These are phyloP conservation scores for Zaprionus kolodkinae DNA, from an alignment of 1,140 invertebrate species.

Conservation along the genomic window DNA sequence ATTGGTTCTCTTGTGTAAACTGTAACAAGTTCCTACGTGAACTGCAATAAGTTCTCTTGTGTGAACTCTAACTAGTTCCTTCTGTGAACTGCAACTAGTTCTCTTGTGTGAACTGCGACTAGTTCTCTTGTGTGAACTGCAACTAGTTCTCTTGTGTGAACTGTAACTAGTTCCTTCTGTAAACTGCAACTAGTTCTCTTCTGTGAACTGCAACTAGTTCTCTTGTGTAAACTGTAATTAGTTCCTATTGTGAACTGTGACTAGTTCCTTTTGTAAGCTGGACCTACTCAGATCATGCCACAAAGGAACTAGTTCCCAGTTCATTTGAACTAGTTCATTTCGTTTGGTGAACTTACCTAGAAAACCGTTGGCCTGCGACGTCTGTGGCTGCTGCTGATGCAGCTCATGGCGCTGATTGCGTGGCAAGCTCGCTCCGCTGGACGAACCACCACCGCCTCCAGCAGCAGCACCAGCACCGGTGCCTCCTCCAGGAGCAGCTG, in stretches of 20 bases:
- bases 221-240: neutral
- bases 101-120: neutral
- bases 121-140: neutral
- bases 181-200: neutral
- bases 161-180: neutral
- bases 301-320: too few species aligned
- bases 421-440: conserved; percentile 70
- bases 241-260: neutral
- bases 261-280: neutral
- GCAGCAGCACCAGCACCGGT: neutral
- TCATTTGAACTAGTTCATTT: neutral
- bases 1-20: neutral
- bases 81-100: neutral
- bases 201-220: neutral
- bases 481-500: conserved; percentile 17
- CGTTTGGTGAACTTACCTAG: conserved; percentile 60
- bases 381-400: conserved; percentile 56
- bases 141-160: neutral
- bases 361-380: conserved; percentile 72
- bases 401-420: conserved; percentile 75
- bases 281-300: too few species aligned
- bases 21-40: neutral
- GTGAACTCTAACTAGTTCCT: neutral
- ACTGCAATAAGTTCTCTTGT: conserved; percentile 9
- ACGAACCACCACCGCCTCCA: conserved; percentile 1